Conservation (phyloP, 2,113 vertebrate species). For the Thunnus maccoyii region DNA sequence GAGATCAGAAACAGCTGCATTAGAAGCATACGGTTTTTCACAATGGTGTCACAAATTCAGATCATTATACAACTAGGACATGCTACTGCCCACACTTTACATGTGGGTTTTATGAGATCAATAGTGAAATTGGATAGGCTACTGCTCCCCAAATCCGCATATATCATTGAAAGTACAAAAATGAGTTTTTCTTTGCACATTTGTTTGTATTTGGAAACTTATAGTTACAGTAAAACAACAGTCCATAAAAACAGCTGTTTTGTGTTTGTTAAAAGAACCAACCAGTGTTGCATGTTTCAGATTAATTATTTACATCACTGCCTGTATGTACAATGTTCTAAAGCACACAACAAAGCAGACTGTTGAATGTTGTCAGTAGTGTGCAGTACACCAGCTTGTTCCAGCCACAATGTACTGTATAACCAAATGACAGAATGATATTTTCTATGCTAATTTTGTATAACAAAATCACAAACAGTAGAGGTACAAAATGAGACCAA, state of each 20-base stretch:
- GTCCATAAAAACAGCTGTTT: neutral
- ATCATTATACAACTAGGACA: neutral
- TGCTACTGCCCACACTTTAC: neutral
- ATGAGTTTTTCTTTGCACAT: neutral
- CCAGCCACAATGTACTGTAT: neutral
- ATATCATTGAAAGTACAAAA: neutral
- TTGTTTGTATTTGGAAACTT: too few species aligned
- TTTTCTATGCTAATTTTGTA: constrained; percentile 25
- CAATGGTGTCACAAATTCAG: neutral
- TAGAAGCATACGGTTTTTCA: neutral
- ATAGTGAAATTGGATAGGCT: neutral
- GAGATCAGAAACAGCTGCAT: too few species aligned
- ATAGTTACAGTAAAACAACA: too few species aligned
- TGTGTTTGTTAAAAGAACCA: neutral
- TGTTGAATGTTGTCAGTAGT: neutral
- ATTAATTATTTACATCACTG: neutral
- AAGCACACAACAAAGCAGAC: neutral
- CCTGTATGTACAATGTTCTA: too few species aligned
- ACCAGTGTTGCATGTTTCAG: neutral
- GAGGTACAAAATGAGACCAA: constrained; percentile 30
- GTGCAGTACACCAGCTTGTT: neutral
- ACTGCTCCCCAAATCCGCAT: too few species aligned
- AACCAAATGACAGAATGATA: constrained; percentile 1
- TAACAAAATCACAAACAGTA: neutral
- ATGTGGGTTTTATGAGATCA: neutral